Evolutionary conservation across 2,888 invertebrate genomes (phyloP).

Genomic region (Phortica magna): DNA sequence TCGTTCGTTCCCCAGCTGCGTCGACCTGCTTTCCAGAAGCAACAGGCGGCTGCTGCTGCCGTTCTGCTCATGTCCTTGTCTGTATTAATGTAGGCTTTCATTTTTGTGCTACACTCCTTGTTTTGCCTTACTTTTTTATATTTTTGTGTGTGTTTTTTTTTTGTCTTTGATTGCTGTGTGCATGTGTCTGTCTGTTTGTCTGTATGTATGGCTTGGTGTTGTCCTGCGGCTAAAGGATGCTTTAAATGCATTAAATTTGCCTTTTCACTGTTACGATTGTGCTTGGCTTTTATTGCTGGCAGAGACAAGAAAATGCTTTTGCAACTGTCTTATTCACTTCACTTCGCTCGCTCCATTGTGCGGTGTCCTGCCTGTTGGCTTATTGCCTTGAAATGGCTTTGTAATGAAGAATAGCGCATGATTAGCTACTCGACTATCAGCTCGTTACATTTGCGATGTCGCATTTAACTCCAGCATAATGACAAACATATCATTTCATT

Average conservation of each 20-base stretch:
- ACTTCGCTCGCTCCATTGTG: not conserved
- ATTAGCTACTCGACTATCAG: constrained; percentile 9
- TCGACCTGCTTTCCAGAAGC: constrained; percentile 58
- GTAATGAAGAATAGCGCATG: constrained; percentile 16
- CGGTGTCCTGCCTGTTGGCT: constrained; percentile 1
- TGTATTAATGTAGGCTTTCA: not conserved
- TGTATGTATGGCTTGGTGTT: constrained; percentile 32
- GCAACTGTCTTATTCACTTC: not conserved
- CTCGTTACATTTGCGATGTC: not conserved
- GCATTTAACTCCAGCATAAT: not conserved
- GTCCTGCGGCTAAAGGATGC: constrained; percentile 50
- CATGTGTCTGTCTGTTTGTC: not conserved
- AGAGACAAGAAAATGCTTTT: constrained; percentile 23
- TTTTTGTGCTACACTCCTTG: constrained; percentile 4
- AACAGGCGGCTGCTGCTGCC: constrained; percentile 72
- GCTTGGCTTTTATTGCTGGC: constrained; percentile 15
- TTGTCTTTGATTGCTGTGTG: not conserved
- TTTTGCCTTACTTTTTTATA: constrained; percentile 26
- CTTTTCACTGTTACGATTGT: constrained; percentile 32
- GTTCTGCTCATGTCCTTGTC: constrained; percentile 28
- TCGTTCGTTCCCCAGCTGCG: not conserved
- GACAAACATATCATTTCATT: not conserved
- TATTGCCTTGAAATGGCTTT: constrained; percentile 14
- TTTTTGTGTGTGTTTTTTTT: too few species aligned
- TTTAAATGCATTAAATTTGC: constrained; percentile 67